Percentiles rank a stretch among this genome's conserved stretches.
Evolutionary conservation across 2,113 vertebrate genomes (phyloP).

Genomic region (Oncorhynchus masou): DNA sequence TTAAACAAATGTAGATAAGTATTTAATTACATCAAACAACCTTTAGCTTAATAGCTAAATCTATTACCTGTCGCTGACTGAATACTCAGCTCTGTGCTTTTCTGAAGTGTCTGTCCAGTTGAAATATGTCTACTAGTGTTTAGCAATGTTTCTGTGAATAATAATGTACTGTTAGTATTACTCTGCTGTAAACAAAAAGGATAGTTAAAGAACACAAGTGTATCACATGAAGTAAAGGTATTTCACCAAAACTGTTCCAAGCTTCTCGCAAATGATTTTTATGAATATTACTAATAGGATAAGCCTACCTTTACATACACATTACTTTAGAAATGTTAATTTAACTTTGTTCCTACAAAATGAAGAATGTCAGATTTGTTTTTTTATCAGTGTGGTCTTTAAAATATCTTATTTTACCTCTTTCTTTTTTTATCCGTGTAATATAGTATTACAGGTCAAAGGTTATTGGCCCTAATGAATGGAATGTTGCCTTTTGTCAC

Average conservation of each 20-base stretch:
- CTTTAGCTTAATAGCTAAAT: constrained; percentile 70
- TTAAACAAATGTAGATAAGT: constrained; percentile 36
- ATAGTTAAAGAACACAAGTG: constrained; percentile 78
- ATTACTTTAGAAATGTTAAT: no score
- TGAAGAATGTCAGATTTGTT: no score
- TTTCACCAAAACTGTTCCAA: constrained; percentile 77
- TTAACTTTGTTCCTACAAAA: no score
- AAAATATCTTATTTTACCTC: no score
- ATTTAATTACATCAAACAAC: constrained; percentile 56
- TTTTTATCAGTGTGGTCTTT: no score
- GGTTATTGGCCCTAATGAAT: no score
- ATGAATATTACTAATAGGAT: no score
- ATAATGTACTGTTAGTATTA: constrained; percentile 63
- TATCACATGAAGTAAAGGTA: constrained; percentile 83
- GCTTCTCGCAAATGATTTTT: no score
- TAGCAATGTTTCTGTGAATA: constrained; percentile 87
- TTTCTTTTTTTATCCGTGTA: no score
- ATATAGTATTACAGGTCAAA: no score
- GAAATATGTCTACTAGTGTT: constrained; percentile 80
- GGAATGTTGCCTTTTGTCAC: no score
- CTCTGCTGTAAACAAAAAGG: constrained; percentile 79
- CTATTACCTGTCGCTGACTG: constrained; percentile 77
- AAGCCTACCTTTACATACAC: no score
- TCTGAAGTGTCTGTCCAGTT: constrained; percentile 80
- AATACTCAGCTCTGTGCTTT: constrained; percentile 75